Conservation (phyloP, 2,888 invertebrate species). For the Heterodera filipjevi region DNA sequence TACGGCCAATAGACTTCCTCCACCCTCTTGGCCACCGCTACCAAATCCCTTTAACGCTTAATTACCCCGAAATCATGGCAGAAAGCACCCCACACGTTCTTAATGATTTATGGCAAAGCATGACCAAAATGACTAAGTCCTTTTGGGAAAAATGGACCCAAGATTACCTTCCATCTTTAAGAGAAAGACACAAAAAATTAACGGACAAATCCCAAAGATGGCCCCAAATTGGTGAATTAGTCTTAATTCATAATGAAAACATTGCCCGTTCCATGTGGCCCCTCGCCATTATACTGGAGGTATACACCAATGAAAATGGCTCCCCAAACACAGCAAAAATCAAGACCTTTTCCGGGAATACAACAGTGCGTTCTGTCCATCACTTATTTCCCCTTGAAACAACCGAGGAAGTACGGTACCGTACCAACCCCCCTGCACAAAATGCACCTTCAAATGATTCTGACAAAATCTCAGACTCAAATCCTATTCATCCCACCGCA, state of each 20-base stretch:
- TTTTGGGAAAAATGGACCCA: background rate
- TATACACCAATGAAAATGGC: background rate
- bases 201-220: background rate
- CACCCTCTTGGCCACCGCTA: background rate
- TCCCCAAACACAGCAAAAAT: background rate
- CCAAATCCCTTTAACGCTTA: background rate
- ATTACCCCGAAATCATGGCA: background rate
- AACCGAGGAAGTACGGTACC: background rate
- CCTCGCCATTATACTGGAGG: background rate
- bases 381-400: constrained; percentile 8
- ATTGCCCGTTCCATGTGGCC: background rate
- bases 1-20: constrained; percentile 7
- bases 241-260: background rate
- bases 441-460: background rate
- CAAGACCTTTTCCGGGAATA: background rate
- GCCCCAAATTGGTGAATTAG: background rate
- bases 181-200: background rate
- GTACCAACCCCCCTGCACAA: background rate
- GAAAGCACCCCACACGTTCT: background rate
- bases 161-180: background rate
- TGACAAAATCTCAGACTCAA: background rate
- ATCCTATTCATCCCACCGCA: background rate
- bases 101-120: background rate
- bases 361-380: background rate
- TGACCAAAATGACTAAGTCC: background rate